Evolutionary conservation across 2,113 vertebrate genomes (phyloP).

Genomic region (Astatoreochromis straeleni): DNA sequence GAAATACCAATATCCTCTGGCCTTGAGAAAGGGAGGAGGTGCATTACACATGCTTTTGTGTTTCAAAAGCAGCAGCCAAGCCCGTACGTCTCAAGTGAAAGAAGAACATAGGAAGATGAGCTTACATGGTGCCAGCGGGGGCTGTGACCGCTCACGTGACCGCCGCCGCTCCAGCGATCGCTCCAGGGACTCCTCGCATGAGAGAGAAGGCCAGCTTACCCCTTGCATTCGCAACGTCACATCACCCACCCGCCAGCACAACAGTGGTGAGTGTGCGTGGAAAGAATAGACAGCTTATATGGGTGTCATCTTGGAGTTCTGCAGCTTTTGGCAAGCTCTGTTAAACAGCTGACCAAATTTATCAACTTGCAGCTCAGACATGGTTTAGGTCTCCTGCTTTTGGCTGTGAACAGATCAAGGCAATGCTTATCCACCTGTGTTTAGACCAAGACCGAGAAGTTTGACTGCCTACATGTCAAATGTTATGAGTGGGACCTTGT

Average conservation of each 20-base stretch:
- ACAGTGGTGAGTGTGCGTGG: slow-evolving; percentile 77
- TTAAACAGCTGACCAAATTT: not conserved
- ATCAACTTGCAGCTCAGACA: not conserved
- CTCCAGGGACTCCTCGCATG: slow-evolving; percentile 95
- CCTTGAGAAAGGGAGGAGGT: not conserved
- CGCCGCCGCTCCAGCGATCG: slow-evolving; percentile 93
- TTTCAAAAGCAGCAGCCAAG: slow-evolving; percentile 70
- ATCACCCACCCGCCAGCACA: slow-evolving; percentile 92
- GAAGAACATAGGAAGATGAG: slow-evolving; percentile 86
- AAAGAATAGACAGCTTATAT: slow-evolving; percentile 14
- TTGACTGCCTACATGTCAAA: not conserved
- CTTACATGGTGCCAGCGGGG: slow-evolving; percentile 87
- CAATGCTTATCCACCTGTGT: not conserved
- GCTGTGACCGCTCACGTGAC: slow-evolving; percentile 90
- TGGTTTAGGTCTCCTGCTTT: not conserved
- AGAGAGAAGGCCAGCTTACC: slow-evolving; percentile 94
- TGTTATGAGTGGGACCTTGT: not conserved
- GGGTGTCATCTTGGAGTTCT: not conserved
- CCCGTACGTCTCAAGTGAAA: slow-evolving; percentile 75
- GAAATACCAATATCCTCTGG: not conserved
- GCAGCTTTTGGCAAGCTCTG: not conserved
- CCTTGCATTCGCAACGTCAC: slow-evolving; percentile 97
- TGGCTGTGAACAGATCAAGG: not conserved
- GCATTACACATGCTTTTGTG: not conserved
- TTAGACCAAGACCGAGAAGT: not conserved